Evolutionary conservation across 53 echinoderm and acorn worm species (phyloP).

Genomic region (Apostichopus leukothele): DNA sequence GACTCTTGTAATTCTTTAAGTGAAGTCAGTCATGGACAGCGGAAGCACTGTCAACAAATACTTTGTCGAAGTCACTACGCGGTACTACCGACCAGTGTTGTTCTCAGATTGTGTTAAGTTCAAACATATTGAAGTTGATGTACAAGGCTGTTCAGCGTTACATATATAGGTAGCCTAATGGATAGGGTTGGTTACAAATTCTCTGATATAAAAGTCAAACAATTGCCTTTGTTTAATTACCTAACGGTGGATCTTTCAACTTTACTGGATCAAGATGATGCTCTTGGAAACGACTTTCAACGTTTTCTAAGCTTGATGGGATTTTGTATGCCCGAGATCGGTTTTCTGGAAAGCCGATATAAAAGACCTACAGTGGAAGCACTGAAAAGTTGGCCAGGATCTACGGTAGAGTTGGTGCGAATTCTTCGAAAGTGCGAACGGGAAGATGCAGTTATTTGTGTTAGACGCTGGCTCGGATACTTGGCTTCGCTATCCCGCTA

Average conservation of each 20-base stretch:
- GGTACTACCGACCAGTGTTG: no score
- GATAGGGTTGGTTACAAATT: background rate
- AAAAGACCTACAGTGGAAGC: constrained; percentile 36
- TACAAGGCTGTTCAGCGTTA: no score
- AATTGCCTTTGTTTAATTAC: constrained; percentile 13
- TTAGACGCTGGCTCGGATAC: constrained; percentile 20
- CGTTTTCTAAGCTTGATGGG: background rate
- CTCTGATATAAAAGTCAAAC: background rate
- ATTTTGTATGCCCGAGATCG: constrained; percentile 3
- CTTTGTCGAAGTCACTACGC: no score
- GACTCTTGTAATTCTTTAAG: no score
- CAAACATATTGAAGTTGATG: no score
- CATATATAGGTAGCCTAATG: no score
- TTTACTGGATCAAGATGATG: constrained; percentile 17
- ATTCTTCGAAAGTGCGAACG: background rate
- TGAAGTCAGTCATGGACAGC: no score
- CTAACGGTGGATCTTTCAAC: constrained; percentile 5
- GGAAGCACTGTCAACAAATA: no score
- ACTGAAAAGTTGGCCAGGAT: constrained; percentile 14
- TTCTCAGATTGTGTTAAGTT: no score
- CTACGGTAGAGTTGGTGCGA: constrained; percentile 1
- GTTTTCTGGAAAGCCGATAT: background rate
- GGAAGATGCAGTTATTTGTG: background rate
- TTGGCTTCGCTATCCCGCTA: background rate
- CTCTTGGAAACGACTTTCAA: constrained; percentile 16